Evolutionary conservation across 2,888 invertebrate species (phyloP).

Genomic region (Petrophora chlorosata): DNA sequence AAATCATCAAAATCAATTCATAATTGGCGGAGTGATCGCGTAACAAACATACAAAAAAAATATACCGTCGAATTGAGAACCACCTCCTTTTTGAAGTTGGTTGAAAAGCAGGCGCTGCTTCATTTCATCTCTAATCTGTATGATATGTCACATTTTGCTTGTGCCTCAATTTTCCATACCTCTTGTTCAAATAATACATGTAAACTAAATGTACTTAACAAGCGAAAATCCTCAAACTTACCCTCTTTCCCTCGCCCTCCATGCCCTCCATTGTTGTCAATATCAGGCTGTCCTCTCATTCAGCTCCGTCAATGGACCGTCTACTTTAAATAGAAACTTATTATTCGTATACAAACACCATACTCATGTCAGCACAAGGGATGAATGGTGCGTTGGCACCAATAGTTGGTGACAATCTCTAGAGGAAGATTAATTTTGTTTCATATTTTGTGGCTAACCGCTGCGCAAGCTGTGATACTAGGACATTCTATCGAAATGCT

Average conservation of each 20-base stretch:
- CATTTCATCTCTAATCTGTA: too few species aligned
- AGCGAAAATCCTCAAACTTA: conserved; percentile 30
- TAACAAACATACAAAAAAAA: too few species aligned
- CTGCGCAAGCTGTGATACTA: too few species aligned
- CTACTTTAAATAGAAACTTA: conserved; percentile 56
- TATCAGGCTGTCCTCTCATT: conserved; percentile 32
- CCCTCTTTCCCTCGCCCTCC: conserved; percentile 34
- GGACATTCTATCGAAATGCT: too few species aligned
- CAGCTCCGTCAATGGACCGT: conserved; percentile 27
- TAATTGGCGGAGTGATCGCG: too few species aligned
- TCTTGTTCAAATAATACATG: conserved; percentile 29
- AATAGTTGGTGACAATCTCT: conserved; percentile 8
- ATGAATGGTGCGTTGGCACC: conserved; percentile 15
- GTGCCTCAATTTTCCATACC: conserved; percentile 3
- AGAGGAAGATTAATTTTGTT: conserved; percentile 21
- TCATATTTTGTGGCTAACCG: too few species aligned
- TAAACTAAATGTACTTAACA: conserved; percentile 33
- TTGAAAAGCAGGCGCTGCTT: too few species aligned
- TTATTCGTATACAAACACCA: conserved; percentile 40
- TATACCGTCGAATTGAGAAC: too few species aligned
- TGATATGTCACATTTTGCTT: too few species aligned
- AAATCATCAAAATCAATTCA: too few species aligned
- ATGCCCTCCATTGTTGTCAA: conserved; percentile 43
- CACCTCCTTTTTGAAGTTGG: too few species aligned
- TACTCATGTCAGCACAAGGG: conserved; percentile 21